phyloP scores from a whole-genome alignment of 2,888 invertebrate genomes.

The Amiota communis region DNA sequence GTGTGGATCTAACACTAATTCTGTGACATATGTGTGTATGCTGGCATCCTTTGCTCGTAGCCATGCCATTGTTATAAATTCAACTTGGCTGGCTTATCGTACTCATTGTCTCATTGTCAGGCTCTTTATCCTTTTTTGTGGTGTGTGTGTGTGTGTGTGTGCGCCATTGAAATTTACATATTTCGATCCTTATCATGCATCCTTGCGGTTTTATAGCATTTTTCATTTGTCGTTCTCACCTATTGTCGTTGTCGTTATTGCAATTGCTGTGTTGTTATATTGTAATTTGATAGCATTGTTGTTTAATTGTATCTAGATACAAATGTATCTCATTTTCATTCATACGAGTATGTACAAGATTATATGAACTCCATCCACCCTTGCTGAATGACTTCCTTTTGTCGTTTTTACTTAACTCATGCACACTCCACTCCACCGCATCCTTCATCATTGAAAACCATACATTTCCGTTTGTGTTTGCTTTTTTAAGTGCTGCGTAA shows the following conservation, averaged over 20 bases:
- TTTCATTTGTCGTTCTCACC: neutral
- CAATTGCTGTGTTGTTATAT: slow-evolving; percentile 32
- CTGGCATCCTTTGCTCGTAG: neutral
- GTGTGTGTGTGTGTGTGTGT: neutral
- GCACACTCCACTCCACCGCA: too few species aligned
- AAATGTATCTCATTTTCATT: neutral
- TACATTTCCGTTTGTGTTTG: neutral
- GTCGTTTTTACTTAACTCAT: neutral
- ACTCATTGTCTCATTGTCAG: too few species aligned
- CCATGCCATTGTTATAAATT: too few species aligned
- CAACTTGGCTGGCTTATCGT: too few species aligned
- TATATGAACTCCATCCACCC: neutral
- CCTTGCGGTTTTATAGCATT: too few species aligned
- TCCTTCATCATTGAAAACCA: too few species aligned
- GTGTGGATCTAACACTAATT: neutral
- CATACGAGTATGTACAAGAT: too few species aligned
- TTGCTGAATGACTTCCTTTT: neutral
- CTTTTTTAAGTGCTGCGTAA: slow-evolving; percentile 61
- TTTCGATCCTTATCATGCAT: too few species aligned
- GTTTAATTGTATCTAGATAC: slow-evolving; percentile 51
- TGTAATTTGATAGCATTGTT: slow-evolving; percentile 65
- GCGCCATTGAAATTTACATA: too few species aligned
- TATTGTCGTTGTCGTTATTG: neutral
- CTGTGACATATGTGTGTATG: neutral
- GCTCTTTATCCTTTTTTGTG: neutral